Conservation (phyloP, 35 echinoderm and acorn worm species). For the Ptychodera flava region DNA sequence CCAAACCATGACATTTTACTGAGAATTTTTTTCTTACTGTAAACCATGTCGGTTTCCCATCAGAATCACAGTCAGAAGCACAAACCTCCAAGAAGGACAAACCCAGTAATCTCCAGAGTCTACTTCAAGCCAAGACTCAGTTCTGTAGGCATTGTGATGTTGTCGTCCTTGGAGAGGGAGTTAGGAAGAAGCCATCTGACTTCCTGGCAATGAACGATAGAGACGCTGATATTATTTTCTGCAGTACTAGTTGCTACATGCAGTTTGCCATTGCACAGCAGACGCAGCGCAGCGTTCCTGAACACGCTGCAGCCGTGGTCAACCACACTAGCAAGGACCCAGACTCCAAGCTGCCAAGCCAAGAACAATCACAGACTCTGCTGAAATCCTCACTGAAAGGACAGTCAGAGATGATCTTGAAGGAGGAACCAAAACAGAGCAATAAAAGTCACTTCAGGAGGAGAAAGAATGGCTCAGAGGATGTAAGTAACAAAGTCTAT, state of each 20-base stretch:
- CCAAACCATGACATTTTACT: too few relatives aligned
- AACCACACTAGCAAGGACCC: conserved; percentile 49
- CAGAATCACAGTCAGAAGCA: too few relatives aligned
- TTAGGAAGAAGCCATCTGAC: conserved; percentile 37
- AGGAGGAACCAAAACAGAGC: neutral
- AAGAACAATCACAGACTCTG: neutral
- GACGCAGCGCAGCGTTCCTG: conserved; percentile 26
- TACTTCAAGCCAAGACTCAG: neutral
- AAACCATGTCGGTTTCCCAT: too few relatives aligned
- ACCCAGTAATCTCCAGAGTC: neutral
- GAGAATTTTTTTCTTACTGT: too few relatives aligned
- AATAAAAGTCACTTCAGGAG: conserved; percentile 4
- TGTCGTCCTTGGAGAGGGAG: conserved; percentile 70
- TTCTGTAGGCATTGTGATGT: conserved; percentile 99
- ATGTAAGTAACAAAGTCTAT: conserved; percentile 16
- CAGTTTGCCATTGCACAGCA: conserved; percentile 83
- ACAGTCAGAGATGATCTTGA: neutral
- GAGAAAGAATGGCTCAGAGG: conserved; percentile 5
- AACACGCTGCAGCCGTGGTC: conserved; percentile 41
- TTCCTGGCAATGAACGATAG: conserved; percentile 15
- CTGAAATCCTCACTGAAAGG: neutral
- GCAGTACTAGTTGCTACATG: conserved; percentile 94
- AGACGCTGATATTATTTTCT: conserved; percentile 69
- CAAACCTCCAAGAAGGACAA: neutral
- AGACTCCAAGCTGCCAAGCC: neutral